These are phyloP conservation scores for Apoderus coryli DNA, from an alignment of 2,888 invertebrate species.

Conservation along the genomic window DNA sequence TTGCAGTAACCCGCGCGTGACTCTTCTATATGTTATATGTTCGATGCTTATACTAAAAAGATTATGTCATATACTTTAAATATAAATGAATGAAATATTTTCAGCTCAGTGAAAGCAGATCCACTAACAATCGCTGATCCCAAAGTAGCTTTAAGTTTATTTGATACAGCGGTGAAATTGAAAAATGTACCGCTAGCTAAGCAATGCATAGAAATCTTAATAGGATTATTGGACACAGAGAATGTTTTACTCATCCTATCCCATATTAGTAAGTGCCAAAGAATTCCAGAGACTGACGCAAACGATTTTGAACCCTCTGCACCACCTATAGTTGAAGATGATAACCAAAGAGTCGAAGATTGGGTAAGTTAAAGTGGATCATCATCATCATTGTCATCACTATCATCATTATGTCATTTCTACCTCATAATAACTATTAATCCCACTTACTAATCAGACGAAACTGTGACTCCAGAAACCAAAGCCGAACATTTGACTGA, in stretches of 20 bases:
- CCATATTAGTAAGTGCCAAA: constrained; percentile 32
- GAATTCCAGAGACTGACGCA: constrained; percentile 23
- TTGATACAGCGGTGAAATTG: constrained; percentile 62
- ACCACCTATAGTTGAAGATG: constrained; percentile 28
- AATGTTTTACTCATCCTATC: constrained; percentile 52
- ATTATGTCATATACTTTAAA: no score
- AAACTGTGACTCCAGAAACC: no score
- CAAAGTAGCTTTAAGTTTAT: constrained; percentile 48
- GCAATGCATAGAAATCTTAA: constrained; percentile 51
- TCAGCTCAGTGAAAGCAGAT: constrained; percentile 28
- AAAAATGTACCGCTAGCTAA: constrained; percentile 53
- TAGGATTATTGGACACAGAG: constrained; percentile 43
- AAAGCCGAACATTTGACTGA: no score
- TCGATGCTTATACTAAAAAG: no score
- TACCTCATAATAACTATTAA: no score
- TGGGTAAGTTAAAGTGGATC: constrained; percentile 20
- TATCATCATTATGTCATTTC: no score
- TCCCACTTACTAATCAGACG: no score
- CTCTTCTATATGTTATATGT: no score
- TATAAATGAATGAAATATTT: no score
- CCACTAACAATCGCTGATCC: constrained; percentile 27
- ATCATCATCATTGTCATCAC: no score
- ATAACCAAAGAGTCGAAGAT: constrained; percentile 23
- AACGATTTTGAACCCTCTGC: constrained; percentile 28
- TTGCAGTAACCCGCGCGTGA: no score